Evolutionary conservation across 2,888 invertebrate genomes (phyloP).

Genomic region (Polymixis lichenea): DNA sequence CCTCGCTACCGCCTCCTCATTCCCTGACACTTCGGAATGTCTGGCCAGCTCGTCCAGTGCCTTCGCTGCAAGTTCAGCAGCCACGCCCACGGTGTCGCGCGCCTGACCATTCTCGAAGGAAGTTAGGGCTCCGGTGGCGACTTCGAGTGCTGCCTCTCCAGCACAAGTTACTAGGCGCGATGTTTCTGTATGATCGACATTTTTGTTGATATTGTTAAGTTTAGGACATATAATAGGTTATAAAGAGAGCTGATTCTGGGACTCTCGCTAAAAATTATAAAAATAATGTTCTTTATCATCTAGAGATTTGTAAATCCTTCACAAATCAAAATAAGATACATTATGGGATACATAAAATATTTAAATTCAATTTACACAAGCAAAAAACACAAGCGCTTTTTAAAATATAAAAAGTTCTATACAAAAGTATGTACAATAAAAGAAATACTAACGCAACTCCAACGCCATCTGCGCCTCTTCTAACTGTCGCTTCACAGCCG

Average conservation of each 20-base stretch:
- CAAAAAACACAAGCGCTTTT: conserved; percentile 5
- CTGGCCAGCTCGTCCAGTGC: conserved; percentile 80
- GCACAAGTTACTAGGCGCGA: conserved; percentile 76
- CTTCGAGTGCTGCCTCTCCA: conserved; percentile 80
- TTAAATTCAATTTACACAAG: conserved; percentile 6
- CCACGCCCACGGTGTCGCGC: conserved; percentile 76
- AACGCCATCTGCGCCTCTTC: conserved; percentile 81
- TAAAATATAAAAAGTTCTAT: conserved; percentile 1
- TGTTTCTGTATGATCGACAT: conserved; percentile 63
- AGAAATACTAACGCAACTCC: conserved; percentile 82
- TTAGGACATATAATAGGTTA: neutral
- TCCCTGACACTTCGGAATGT: conserved; percentile 79
- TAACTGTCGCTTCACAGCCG: conserved; percentile 87
- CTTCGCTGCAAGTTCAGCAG: conserved; percentile 79
- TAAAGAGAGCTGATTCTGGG: neutral
- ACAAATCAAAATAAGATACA: neutral
- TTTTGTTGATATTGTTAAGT: neutral
- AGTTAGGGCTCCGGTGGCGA: conserved; percentile 79
- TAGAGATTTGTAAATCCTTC: neutral
- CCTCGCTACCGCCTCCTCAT: conserved; percentile 81
- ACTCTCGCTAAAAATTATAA: neutral
- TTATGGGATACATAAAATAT: neutral
- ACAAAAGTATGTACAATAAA: conserved; percentile 40
- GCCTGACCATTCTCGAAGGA: conserved; percentile 78
- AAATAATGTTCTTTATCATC: neutral